Evolutionary conservation across 2,113 vertebrate genomes (phyloP).

Genomic region (Megatriorchis doriae): DNA sequence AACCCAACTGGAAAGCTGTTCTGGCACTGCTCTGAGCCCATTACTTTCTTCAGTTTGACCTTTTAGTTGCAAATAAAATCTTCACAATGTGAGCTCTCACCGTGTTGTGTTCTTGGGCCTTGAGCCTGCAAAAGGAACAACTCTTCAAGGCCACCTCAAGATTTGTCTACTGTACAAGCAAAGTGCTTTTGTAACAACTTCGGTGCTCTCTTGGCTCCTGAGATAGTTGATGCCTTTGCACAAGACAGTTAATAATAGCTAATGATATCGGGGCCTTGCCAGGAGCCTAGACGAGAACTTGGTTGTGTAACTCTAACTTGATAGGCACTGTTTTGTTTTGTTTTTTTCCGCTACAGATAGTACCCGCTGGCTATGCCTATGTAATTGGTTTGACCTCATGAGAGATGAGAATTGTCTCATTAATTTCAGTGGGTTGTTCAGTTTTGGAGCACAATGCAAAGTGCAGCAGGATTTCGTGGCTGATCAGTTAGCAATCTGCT

Average conservation of each 20-base stretch:
- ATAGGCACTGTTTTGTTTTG: conserved; percentile 8
- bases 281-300: background rate
- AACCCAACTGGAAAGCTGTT: background rate
- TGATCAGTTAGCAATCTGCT: background rate
- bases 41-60: background rate
- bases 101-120: background rate
- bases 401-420: conserved; percentile 9
- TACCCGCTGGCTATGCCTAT: background rate
- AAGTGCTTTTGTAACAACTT: conserved; percentile 1
- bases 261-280: background rate
- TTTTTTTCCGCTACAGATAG: background rate
- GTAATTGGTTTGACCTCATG: conserved; percentile 23
- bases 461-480: background rate
- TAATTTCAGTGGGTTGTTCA: background rate
- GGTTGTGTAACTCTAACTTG: conserved; percentile 13
- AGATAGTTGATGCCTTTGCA: background rate
- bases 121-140: background rate
- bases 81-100: background rate
- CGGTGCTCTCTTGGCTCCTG: background rate
- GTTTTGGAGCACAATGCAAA: conserved; percentile 10
- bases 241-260: conserved; percentile 23
- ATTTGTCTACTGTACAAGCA: background rate
- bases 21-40: background rate
- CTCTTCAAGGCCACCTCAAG: background rate
- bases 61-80: background rate